phyloP scores from a whole-genome alignment of 2,113 vertebrate genomes.

The Nannospalax galili region DNA sequence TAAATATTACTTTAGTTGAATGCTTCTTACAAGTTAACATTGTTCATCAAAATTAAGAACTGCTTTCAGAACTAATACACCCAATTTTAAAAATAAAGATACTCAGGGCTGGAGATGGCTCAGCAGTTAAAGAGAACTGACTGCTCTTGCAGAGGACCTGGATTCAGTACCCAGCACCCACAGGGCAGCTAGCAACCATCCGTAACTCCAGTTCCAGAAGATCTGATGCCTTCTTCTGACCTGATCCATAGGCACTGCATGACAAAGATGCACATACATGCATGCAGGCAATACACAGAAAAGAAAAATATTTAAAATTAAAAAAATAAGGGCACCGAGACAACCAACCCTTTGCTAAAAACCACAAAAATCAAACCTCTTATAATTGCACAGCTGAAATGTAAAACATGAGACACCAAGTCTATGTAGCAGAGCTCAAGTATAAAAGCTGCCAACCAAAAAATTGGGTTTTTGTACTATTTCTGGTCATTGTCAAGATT shows the following conservation, averaged over 20 bases:
- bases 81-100: slow-evolving; percentile 14
- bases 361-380: neutral
- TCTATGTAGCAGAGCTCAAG: neutral
- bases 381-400: neutral
- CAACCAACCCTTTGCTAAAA: neutral
- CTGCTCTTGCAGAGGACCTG: no score
- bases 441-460: neutral
- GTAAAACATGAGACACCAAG: neutral
- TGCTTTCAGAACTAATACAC: slow-evolving; percentile 23
- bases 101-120: neutral
- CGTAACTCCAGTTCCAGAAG: no score
- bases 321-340: no score
- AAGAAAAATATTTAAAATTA: no score
- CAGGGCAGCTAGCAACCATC: no score
- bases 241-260: no score
- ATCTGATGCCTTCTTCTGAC: no score
- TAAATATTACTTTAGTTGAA: slow-evolving; percentile 50
- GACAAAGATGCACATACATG: no score
- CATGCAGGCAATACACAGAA: no score
- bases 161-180: no score
- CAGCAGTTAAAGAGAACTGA: no score
- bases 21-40: neutral
- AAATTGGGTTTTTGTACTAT: neutral
- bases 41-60: neutral
- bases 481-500: neutral